Evolutionary conservation across 2,113 vertebrate genomes (phyloP), one percentile per base, ranked within the genome.

Genomic region (Vimba vimba): DNA sequence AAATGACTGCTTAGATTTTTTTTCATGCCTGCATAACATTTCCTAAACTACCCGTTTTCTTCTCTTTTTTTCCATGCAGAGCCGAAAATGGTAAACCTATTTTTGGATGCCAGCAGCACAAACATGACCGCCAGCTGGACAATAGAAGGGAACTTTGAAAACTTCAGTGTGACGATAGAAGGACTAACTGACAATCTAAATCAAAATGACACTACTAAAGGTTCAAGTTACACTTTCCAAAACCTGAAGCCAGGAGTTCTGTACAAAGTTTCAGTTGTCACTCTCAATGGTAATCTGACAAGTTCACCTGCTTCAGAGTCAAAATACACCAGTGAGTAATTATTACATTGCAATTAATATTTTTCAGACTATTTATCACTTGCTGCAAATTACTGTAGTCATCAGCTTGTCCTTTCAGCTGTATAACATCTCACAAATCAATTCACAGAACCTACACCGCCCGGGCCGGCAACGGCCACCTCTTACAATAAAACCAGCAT

Each of bases 281-380:
- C 82, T 23, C 3, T 66, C 19, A 45, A 62, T 36, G 45, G 45
- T 10, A n/a, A n/a, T n/a, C n/a, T n/a, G n/a, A n/a, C n/a, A n/a
- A n/a, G n/a, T n/a, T n/a, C n/a, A n/a, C n/a, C n/a, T n/a, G n/a
- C n/a, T n/a, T n/a, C n/a, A n/a, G n/a, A n/a, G n/a, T n/a, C n/a
- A n/a, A n/a, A n/a, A n/a, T n/a, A 23, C 74, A 89, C 88, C 1
- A 1, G 88, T 89, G 30, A 89, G 88, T 87, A 23, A n/a, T 8
- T 43, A 30, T 17, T 8, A 21, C 6, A 13, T 59, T 36, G 15
- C 33, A 4, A 33, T 33, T 33, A 33, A 2, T 2, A 30, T 30
- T 27, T 27, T 27, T 27, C 27, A 27, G 27, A 27, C 27, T n/a
- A n/a, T n/a, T n/a, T n/a, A n/a, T n/a, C n/a, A n/a, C n/a, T n/a